Percentiles rank a stretch among this genome's conserved stretches.
phyloP scores from a whole-genome alignment of 2,113 vertebrate species.

The Poecilia latipinna region DNA sequence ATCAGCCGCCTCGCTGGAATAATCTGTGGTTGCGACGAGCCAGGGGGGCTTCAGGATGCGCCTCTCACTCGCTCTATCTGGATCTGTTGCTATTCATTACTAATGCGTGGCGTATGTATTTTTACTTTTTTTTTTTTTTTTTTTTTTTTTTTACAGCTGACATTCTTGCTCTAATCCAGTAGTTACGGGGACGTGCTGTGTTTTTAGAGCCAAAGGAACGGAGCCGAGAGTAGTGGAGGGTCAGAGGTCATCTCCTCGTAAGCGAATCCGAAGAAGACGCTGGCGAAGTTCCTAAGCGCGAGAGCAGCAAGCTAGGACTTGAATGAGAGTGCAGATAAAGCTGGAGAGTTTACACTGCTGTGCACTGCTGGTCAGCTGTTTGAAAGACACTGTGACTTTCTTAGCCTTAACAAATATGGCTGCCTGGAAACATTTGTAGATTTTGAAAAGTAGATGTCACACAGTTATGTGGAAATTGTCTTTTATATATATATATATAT shows the following conservation, averaged over 20 bases:
- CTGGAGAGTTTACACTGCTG: not conserved
- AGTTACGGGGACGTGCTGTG: constrained; percentile 8
- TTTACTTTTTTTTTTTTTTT: not conserved
- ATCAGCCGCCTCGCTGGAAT: constrained; percentile 19
- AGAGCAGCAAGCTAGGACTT: not conserved
- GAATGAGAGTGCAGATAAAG: constrained; percentile 40
- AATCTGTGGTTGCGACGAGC: constrained; percentile 41
- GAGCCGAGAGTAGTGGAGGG: constrained; percentile 27
- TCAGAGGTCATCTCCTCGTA: constrained; percentile 59
- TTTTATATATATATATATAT: too few species aligned
- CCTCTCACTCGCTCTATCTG: constrained; percentile 7
- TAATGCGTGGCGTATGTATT: constrained; percentile 12
- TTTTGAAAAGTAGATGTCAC: too few species aligned
- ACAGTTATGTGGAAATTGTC: too few species aligned
- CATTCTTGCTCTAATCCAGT: constrained; percentile 15
- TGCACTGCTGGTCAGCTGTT: not conserved
- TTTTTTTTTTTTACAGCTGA: constrained; percentile 15
- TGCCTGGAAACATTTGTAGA: not conserved
- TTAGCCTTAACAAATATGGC: not conserved
- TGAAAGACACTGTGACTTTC: not conserved
- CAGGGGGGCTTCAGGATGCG: constrained; percentile 3
- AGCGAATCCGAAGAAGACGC: constrained; percentile 47
- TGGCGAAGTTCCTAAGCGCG: constrained; percentile 40
- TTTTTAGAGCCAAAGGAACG: constrained; percentile 19
- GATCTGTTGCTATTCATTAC: constrained; percentile 37